Evolutionary conservation across 2,888 invertebrate species (phyloP).

Genomic region (Leucophenga montana): DNA sequence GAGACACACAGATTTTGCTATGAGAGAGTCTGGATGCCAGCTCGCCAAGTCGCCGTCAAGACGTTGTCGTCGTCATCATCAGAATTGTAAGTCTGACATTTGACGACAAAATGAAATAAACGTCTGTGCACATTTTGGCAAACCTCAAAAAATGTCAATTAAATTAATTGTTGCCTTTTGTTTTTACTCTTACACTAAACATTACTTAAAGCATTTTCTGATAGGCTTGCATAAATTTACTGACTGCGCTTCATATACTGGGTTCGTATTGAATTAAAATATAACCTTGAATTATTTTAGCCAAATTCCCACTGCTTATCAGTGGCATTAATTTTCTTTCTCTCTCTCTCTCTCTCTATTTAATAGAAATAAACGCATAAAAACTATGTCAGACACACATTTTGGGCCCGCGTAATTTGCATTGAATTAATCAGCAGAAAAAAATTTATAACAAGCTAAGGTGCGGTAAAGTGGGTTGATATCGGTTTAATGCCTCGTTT

Average conservation of each 20-base stretch:
- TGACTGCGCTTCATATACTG: too few species aligned
- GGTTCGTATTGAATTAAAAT: too few species aligned
- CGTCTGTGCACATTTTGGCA: slow-evolving; percentile 7
- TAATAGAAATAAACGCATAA: slow-evolving; percentile 31
- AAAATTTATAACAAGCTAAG: neutral
- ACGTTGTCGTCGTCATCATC: slow-evolving; percentile 38
- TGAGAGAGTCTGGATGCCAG: neutral
- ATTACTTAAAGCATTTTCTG: neutral
- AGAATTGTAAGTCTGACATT: slow-evolving; percentile 26
- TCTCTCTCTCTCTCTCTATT: too few species aligned
- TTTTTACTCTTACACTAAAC: neutral
- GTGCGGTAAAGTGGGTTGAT: neutral
- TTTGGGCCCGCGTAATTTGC: slow-evolving; percentile 70
- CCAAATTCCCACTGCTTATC: too few species aligned
- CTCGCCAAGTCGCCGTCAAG: slow-evolving; percentile 27
- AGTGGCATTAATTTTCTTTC: neutral
- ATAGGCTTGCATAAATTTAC: slow-evolving; percentile 40
- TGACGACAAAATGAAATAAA: slow-evolving; percentile 23
- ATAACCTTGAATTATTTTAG: too few species aligned
- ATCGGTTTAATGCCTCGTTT: neutral
- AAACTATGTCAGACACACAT: slow-evolving; percentile 67
- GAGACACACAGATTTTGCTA: neutral
- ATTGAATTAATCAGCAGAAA: slow-evolving; percentile 52
- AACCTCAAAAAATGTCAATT: slow-evolving; percentile 70
- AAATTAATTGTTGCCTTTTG: slow-evolving; percentile 68